Conservation (phyloP, 2,888 invertebrate species). For the Scotopteryx bipunctaria region DNA sequence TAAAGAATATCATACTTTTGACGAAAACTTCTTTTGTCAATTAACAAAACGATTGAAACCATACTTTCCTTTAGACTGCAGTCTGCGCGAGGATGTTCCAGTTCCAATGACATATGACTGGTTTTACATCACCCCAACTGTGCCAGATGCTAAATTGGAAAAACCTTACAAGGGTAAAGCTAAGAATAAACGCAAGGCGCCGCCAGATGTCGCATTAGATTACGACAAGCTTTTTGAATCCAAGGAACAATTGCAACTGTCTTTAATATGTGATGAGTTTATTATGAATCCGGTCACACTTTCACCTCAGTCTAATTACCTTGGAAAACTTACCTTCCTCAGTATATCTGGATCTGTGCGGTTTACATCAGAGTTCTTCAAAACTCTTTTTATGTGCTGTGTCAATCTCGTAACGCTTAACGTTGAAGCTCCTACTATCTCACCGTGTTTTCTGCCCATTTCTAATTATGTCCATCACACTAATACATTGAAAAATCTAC, state of each 20-base stretch:
- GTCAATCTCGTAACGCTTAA: slow-evolving; percentile 58
- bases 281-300: slow-evolving; percentile 48
- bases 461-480: slow-evolving; percentile 52
- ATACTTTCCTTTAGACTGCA: slow-evolving; percentile 51
- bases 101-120: slow-evolving; percentile 46
- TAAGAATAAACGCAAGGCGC: slow-evolving; percentile 50
- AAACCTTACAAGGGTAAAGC: slow-evolving; percentile 21
- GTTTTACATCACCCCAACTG: slow-evolving; percentile 45
- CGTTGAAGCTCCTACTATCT: slow-evolving; percentile 47
- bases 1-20: slow-evolving; percentile 53
- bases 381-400: slow-evolving; percentile 59
- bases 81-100: slow-evolving; percentile 28
- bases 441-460: slow-evolving; percentile 46
- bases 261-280: slow-evolving; percentile 46
- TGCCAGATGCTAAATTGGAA: slow-evolving; percentile 21
- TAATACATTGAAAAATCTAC: slow-evolving; percentile 59
- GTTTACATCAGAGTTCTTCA: slow-evolving; percentile 60
- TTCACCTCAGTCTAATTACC: slow-evolving; percentile 48
- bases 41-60: slow-evolving; percentile 48
- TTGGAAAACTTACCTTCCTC: slow-evolving; percentile 64
- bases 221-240: slow-evolving; percentile 57
- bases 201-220: slow-evolving; percentile 47
- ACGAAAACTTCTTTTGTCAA: slow-evolving; percentile 56
- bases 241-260: slow-evolving; percentile 48
- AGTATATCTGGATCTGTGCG: slow-evolving; percentile 55